Percentiles rank a stretch among this genome's conserved stretches.
These are phyloP conservation scores for Teleiodes luculella DNA, from an alignment of 2,888 invertebrate species.

Conservation along the genomic window DNA sequence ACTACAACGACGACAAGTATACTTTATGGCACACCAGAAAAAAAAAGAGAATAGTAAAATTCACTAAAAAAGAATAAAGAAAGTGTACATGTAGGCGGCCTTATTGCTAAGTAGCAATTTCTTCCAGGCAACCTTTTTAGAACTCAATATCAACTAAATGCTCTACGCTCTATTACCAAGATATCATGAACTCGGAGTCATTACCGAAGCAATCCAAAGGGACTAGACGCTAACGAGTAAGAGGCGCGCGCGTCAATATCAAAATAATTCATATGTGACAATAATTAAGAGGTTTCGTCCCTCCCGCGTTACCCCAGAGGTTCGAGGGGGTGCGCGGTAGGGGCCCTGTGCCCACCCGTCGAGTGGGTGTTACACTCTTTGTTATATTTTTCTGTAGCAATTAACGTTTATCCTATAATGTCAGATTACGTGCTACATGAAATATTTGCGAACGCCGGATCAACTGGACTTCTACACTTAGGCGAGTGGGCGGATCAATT, in stretches of 20 bases:
- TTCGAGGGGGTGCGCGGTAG: constrained; percentile 27
- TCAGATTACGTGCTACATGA: not conserved
- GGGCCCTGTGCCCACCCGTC: constrained; percentile 20
- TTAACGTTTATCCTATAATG: constrained; percentile 11
- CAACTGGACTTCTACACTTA: not conserved
- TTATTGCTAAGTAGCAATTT: too few species aligned
- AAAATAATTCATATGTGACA: constrained; percentile 75
- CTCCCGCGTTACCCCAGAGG: constrained; percentile 43
- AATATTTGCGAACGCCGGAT: not conserved
- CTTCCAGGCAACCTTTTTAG: too few species aligned
- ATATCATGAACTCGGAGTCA: not conserved
- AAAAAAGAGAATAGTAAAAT: too few species aligned
- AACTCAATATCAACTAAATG: too few species aligned
- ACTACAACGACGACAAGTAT: too few species aligned
- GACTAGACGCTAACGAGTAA: constrained; percentile 26
- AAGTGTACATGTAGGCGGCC: too few species aligned
- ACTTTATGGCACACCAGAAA: too few species aligned
- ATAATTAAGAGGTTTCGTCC: constrained; percentile 63
- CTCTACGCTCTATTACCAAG: too few species aligned
- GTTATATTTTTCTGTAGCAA: constrained; percentile 13
- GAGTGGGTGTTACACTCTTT: constrained; percentile 9
- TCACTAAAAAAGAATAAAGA: too few species aligned
- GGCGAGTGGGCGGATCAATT: too few species aligned
- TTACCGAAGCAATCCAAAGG: constrained; percentile 1
- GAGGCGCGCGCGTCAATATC: constrained; percentile 56